These are phyloP conservation scores for Hippopotamyrus pictus DNA, from an alignment of 2,797 vertebrate species.

Conservation along the genomic window DNA sequence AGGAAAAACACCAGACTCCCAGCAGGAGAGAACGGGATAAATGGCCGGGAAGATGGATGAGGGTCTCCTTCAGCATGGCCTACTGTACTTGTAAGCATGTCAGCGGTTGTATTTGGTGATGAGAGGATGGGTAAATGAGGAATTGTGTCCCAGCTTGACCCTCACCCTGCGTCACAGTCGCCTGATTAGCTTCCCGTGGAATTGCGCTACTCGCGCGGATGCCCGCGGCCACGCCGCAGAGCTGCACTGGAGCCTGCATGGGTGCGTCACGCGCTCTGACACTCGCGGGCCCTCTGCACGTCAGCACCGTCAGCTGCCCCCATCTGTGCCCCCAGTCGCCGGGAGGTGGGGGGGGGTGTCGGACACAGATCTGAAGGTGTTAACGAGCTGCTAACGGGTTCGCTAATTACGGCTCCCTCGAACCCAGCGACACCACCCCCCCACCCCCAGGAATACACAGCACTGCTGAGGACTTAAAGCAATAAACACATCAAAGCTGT, in stretches of 20 bases:
- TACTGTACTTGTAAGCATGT: not conserved
- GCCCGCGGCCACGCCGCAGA: not conserved
- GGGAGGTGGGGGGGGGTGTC: slow-evolving; percentile 39
- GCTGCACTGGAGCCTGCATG: not conserved
- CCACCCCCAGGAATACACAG: slow-evolving; percentile 15
- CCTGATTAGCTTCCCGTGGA: not conserved
- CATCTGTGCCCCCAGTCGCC: not conserved
- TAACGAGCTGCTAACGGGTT: slow-evolving; percentile 61
- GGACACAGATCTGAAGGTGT: slow-evolving; percentile 54
- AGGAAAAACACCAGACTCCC: not conserved
- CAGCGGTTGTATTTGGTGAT: not conserved
- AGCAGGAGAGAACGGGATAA: not conserved
- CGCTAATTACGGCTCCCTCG: not conserved
- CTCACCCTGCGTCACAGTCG: not conserved
- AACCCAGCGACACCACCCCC: not conserved
- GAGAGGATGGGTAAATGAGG: not conserved
- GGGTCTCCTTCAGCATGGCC: not conserved
- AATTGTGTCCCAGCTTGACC: not conserved
- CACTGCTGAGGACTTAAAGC: not conserved
- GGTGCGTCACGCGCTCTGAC: not conserved
- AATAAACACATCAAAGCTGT: not conserved
- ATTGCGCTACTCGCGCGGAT: too few species aligned
- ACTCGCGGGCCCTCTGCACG: not conserved
- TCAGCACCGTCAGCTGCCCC: not conserved
- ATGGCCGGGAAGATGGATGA: not conserved